Conservation (phyloP, 2,113 vertebrate species). For the Myodes glareolus region DNA sequence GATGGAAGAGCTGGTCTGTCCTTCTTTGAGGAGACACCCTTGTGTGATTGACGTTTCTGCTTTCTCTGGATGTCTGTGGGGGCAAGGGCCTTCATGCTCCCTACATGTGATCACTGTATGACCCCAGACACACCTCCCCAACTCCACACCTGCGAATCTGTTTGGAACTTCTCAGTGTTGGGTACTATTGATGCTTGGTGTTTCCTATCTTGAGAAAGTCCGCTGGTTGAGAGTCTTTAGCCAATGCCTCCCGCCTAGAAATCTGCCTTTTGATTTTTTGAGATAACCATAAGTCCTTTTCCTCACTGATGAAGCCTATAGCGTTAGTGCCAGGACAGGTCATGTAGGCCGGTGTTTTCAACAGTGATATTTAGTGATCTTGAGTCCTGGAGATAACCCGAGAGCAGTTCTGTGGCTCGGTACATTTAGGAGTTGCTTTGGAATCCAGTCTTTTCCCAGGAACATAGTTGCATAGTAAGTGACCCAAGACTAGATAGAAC, state of each 20-base stretch:
- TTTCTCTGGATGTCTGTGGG: background rate
- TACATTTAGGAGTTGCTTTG: background rate
- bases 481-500: background rate
- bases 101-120: background rate
- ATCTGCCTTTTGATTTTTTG: slow-evolving; percentile 6
- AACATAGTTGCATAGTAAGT: background rate
- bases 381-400: background rate
- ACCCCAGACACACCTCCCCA: background rate
- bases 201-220: background rate
- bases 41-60: background rate
- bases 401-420: background rate
- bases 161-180: background rate
- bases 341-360: background rate
- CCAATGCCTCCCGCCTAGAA: background rate
- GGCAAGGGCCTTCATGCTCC: too few relatives aligned
- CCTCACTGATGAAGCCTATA: background rate
- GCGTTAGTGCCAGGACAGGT: background rate
- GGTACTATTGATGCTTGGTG: background rate
- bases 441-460: background rate
- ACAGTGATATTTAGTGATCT: too few relatives aligned
- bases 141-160: background rate
- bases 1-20: background rate
- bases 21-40: background rate
- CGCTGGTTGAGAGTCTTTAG: background rate
- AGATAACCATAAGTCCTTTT: background rate